Percentiles rank a stretch among this genome's conserved stretches.
Evolutionary conservation across 1,140 invertebrate species (phyloP).

Genomic region (Leptinotarsa defecta): DNA sequence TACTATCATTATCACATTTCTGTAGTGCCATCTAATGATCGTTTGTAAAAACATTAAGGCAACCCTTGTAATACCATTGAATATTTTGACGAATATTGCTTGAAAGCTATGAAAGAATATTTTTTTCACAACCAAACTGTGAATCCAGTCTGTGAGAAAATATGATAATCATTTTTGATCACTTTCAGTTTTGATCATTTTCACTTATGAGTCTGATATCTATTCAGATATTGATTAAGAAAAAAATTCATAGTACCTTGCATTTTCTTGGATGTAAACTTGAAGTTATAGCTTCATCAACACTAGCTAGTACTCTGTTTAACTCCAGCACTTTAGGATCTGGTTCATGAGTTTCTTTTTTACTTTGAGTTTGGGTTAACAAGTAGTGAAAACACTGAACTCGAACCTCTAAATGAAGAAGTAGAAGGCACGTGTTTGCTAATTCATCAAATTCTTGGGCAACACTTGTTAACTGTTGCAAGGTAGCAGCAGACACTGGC

Average conservation of each 20-base stretch:
- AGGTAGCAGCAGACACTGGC: slow-evolving; percentile 53
- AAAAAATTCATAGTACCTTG: slow-evolving; percentile 57
- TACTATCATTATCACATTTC: too few relatives aligned
- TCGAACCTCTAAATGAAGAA: slow-evolving; percentile 88
- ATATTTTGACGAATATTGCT: too few relatives aligned
- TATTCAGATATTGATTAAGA: slow-evolving; percentile 3
- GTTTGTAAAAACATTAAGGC: too few relatives aligned
- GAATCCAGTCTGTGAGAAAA: too few relatives aligned
- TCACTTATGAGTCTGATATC: too few relatives aligned
- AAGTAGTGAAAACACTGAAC: slow-evolving; percentile 95
- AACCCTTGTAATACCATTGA: too few relatives aligned
- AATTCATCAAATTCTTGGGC: slow-evolving; percentile 85
- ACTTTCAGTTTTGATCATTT: too few relatives aligned
- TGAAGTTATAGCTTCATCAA: slow-evolving; percentile 78
- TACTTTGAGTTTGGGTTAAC: slow-evolving; percentile 69
- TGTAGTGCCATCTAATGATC: too few relatives aligned
- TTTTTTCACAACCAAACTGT: too few relatives aligned
- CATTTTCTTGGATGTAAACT: slow-evolving; percentile 76
- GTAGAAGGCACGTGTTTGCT: slow-evolving; percentile 86
- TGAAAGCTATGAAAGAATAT: too few relatives aligned
- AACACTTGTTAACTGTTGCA: slow-evolving; percentile 65
- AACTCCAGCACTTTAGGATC: slow-evolving; percentile 82
- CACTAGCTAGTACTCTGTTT: slow-evolving; percentile 75
- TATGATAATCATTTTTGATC: too few relatives aligned
- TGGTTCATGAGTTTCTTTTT: slow-evolving; percentile 70